Evolutionary conservation across 2,113 vertebrate species (phyloP).

Genomic region (Dolichotis patagonum): DNA sequence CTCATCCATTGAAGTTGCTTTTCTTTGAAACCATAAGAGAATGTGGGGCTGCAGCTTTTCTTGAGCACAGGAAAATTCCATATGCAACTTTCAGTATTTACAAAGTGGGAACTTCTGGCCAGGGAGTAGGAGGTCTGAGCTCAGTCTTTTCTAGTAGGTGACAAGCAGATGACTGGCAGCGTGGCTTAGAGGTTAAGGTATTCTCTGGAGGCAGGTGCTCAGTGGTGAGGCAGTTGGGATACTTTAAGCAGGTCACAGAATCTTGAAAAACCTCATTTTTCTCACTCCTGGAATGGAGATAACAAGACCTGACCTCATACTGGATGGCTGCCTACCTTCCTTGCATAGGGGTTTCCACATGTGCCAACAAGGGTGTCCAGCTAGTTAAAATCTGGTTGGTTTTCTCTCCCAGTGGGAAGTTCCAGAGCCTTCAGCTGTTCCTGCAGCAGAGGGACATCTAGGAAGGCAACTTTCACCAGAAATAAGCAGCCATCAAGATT

Average conservation of each 20-base stretch:
- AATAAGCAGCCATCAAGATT: not conserved
- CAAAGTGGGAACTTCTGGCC: not conserved
- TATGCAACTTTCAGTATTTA: not conserved
- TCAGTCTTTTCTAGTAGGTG: not conserved
- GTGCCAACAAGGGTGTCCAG: not conserved
- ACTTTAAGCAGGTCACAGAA: not conserved
- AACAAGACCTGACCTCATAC: not conserved
- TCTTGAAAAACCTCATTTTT: slow-evolving; percentile 13
- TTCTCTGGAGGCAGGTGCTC: not conserved
- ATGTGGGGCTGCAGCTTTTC: not conserved
- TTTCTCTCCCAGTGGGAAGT: not conserved
- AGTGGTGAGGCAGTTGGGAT: not conserved
- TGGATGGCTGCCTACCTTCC: not conserved
- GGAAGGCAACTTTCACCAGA: slow-evolving; percentile 27
- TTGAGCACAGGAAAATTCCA: slow-evolving; percentile 66
- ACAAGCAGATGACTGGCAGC: not conserved
- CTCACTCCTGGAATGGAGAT: not conserved
- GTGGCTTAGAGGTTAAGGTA: not conserved
- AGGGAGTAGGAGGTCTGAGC: not conserved
- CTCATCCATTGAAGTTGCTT: slow-evolving; percentile 58
- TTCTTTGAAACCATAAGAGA: slow-evolving; percentile 69
- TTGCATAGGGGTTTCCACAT: not conserved
- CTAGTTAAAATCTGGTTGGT: not conserved
- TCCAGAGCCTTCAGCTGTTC: not conserved
- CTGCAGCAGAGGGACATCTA: not conserved